A percentile compares a stretch with the other conserved stretches of the same genome.
Evolutionary conservation across 2,113 vertebrate species (phyloP).

Genomic region (Eulacestoma nigropectus): DNA sequence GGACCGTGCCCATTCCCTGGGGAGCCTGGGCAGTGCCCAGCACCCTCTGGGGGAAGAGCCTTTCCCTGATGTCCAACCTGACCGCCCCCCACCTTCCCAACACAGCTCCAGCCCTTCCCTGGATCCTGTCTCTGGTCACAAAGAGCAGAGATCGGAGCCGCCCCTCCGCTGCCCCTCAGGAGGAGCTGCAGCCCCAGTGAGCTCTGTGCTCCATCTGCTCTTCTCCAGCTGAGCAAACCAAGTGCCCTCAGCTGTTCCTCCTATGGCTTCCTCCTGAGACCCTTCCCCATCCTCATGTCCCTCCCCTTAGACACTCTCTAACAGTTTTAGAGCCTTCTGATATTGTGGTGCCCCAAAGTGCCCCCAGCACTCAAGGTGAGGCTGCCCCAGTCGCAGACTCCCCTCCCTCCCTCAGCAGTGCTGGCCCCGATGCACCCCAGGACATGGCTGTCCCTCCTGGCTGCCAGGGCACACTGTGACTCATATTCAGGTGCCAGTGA

Average conservation of each 20-base stretch:
- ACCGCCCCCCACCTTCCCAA: accelerated
- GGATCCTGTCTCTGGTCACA: not conserved
- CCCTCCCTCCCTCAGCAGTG: not conserved
- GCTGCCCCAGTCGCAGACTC: not conserved
- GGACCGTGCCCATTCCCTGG: not conserved
- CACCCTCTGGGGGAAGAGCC: not conserved
- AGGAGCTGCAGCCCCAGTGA: not conserved
- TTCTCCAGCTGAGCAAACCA: not conserved
- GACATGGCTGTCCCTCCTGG: not conserved
- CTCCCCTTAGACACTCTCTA: not conserved
- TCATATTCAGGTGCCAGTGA: too few relatives aligned
- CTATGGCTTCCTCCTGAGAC: not conserved
- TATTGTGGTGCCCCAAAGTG: not conserved
- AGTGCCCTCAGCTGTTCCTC: not conserved
- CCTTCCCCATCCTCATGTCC: accelerated
- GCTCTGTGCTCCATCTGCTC: not conserved
- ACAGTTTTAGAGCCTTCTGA: not conserved
- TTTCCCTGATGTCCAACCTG: accelerated
- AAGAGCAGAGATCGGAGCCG: not conserved
- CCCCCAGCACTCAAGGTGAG: not conserved
- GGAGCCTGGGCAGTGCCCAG: not conserved
- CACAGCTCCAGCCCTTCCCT: not conserved
- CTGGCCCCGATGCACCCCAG: not conserved
- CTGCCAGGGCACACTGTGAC: not conserved
- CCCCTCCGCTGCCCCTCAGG: not conserved